phyloP scores from a whole-genome alignment of 2,888 invertebrate genomes.

The Hypena proboscidalis region DNA sequence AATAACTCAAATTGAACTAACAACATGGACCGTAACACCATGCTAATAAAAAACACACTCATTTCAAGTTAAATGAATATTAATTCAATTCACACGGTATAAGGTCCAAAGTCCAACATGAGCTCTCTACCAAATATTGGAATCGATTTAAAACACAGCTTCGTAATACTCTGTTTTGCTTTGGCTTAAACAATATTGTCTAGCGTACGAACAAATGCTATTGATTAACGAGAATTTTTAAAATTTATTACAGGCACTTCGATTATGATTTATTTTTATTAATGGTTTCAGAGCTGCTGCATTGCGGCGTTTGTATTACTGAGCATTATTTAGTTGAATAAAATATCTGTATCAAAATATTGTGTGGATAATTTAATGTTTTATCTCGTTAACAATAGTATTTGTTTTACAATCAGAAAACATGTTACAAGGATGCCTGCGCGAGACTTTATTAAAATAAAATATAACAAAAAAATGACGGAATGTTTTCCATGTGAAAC shows the following conservation, averaged over 20 bases:
- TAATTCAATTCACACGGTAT: too few species aligned
- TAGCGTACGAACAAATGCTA: constrained; percentile 46
- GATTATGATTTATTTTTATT: too few species aligned
- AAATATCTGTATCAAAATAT: too few species aligned
- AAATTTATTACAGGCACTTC: background rate
- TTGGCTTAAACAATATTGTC: constrained; percentile 66
- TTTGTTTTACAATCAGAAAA: constrained; percentile 40
- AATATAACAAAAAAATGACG: constrained; percentile 10
- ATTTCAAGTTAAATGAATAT: too few species aligned
- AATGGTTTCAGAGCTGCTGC: too few species aligned
- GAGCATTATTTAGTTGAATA: too few species aligned
- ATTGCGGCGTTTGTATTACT: too few species aligned
- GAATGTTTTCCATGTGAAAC: constrained; percentile 39
- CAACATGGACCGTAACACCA: too few species aligned
- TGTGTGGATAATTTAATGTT: too few species aligned
- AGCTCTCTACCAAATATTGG: constrained; percentile 38
- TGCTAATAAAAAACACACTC: too few species aligned
- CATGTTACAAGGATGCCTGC: constrained; percentile 16
- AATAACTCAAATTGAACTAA: constrained; percentile 29
- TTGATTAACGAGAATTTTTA: constrained; percentile 24
- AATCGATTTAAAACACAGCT: constrained; percentile 57
- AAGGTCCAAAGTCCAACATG: too few species aligned
- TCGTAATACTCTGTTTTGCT: constrained; percentile 73
- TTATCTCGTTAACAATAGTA: constrained; percentile 46
- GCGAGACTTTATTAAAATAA: constrained; percentile 14